Evolutionary conservation across 2,113 vertebrate species (phyloP), one percentile per base, ranked within the genome.

Genomic region (Phyllostomus discolor): DNA sequence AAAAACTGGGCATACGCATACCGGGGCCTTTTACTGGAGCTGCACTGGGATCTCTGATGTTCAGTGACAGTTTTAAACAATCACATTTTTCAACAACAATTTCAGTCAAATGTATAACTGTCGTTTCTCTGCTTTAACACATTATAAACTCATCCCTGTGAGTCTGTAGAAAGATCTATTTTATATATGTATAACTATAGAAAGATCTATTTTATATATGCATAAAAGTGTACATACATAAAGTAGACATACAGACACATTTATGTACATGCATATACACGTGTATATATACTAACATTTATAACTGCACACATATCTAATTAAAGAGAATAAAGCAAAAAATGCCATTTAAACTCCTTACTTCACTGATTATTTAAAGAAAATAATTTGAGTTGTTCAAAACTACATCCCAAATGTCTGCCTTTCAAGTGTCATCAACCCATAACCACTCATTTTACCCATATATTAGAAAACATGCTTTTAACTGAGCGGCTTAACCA

Each of bases 401-500:
- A 98, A 98, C 93, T 96, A 93, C 93, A 97, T 90, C 79, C 86
- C 89, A 57, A 97, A 96, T 17, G 78, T 28, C 82, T 98, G 98
- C 97, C 90, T 98, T 98, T 94, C 97, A 97, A 97, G 98, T 92
- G 93, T 93, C 91, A 94, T 93, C 2, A 94, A 98, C 91, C 95
- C 95, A 89, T 92, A 89, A 97, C 98, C 96, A 97, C 88, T 96
- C 79, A 90, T 92, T 95, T 85, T 87, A 84, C 19, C 95, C 95
- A 59, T 69, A 48, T 84, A 90, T 93, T 89, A 91, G 82, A 97
- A 97, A 95, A 95, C 93, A 92, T 81, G 96, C 98, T 97, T 98
- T 98, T 97, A 98, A 98, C 97, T 95, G 88, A 97, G 72, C 95
- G 97, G 95, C 92, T 97, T 95, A 93, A 94, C 88, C 96, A 98